These are phyloP conservation scores for Takifugu rubripes DNA, from an alignment of 2,797 vertebrate genomes.

Conservation along the genomic window DNA sequence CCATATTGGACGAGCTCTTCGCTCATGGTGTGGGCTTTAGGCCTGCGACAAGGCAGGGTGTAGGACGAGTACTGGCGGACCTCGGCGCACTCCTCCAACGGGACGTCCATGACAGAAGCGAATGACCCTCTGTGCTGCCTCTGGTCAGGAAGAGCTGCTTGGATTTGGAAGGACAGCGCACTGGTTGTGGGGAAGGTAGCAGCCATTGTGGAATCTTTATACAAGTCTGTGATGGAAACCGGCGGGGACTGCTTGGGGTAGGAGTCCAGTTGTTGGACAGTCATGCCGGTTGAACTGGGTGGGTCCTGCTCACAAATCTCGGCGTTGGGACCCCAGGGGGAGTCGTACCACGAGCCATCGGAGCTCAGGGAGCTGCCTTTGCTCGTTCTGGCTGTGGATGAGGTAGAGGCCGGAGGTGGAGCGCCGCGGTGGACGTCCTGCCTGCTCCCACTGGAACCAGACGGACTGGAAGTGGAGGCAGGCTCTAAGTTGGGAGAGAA, in stretches of 20 bases:
- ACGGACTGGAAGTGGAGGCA: constrained; percentile 68
- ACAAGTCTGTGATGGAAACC: constrained; percentile 81
- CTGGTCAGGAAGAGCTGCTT: constrained; percentile 51
- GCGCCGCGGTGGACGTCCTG: constrained; percentile 62
- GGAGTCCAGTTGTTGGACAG: constrained; percentile 70
- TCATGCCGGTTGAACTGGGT: constrained; percentile 63
- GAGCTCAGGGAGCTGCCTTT: constrained; percentile 93
- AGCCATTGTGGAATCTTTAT: constrained; percentile 76
- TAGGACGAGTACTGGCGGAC: constrained; percentile 82
- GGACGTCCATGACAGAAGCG: constrained; percentile 81
- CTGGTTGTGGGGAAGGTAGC: constrained; percentile 70
- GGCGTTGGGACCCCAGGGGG: constrained; percentile 84
- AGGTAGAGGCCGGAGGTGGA: constrained; percentile 72
- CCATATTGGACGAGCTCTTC: constrained; percentile 45
- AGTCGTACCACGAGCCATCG: constrained; percentile 93
- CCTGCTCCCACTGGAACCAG: constrained; percentile 64
- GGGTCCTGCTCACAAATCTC: constrained; percentile 81
- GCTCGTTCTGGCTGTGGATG: constrained; percentile 84
- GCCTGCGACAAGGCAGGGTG: constrained; percentile 87
- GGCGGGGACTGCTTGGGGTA: constrained; percentile 80
- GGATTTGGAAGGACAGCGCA: constrained; percentile 73
- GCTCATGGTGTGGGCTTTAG: constrained; percentile 69
- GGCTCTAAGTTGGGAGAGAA: constrained; percentile 85
- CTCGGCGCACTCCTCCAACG: constrained; percentile 75
- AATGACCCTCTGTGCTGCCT: constrained; percentile 82